Percentiles rank a stretch among this genome's conserved stretches.
phyloP scores from a whole-genome alignment of 2,113 vertebrate genomes.

The Halcyon senegalensis region DNA sequence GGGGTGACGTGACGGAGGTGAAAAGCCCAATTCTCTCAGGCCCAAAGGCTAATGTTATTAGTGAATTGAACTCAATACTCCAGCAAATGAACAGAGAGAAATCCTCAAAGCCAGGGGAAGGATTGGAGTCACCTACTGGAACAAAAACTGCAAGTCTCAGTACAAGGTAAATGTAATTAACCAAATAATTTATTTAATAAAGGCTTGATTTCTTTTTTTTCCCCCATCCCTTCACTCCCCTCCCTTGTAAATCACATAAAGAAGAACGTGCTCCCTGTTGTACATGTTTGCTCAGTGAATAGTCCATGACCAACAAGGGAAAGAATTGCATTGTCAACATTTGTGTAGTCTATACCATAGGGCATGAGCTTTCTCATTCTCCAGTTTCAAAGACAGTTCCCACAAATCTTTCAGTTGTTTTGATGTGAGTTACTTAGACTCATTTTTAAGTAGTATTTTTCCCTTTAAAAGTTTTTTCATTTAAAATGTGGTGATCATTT shows the following conservation, averaged over 20 bases:
- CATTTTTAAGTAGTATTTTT: background rate
- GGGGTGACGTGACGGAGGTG: conserved; percentile 89
- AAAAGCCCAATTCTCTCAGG: conserved; percentile 89
- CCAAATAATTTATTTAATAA: background rate
- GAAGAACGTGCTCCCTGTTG: background rate
- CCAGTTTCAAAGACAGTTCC: background rate
- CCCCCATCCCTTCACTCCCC: background rate
- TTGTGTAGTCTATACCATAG: background rate
- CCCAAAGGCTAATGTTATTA: conserved; percentile 93
- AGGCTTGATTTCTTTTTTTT: background rate
- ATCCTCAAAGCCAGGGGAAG: conserved; percentile 87
- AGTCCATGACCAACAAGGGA: background rate
- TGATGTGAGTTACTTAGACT: background rate
- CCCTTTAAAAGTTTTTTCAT: background rate
- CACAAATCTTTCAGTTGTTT: background rate
- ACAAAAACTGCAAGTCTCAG: conserved; percentile 82
- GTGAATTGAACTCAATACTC: conserved; percentile 95
- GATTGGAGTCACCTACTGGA: conserved; percentile 84
- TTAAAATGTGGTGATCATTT: background rate
- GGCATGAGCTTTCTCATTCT: background rate
- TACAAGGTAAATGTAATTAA: conserved; percentile 84
- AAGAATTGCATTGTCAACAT: background rate
- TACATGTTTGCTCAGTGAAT: background rate
- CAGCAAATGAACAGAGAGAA: conserved; percentile 96
- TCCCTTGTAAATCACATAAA: background rate